Conservation (phyloP, 2,797 vertebrate species). For the Pachyuromys duprasi region DNA sequence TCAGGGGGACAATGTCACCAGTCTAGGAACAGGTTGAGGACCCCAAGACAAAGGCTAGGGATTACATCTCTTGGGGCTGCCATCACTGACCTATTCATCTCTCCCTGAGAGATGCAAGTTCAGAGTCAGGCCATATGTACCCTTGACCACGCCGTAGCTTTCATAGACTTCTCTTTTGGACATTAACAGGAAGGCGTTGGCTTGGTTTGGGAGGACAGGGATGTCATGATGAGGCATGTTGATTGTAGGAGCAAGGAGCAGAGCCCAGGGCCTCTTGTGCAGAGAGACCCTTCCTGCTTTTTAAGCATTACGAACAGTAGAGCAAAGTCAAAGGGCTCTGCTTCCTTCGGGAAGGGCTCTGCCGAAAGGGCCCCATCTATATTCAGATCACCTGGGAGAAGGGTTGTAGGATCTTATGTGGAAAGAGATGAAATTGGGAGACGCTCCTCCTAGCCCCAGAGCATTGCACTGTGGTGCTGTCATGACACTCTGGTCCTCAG, state of each 20-base stretch:
- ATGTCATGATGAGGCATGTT: too few relatives aligned
- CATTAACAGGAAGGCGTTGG: background rate
- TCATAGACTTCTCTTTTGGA: background rate
- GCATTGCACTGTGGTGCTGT: background rate
- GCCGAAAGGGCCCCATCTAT: background rate
- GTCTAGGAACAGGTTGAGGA: background rate
- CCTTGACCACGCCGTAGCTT: background rate
- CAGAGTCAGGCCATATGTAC: background rate
- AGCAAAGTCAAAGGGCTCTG: background rate
- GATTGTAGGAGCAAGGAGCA: background rate
- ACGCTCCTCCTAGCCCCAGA: background rate
- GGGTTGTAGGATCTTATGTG: background rate
- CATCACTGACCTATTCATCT: fast-evolving
- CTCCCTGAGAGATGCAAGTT: background rate
- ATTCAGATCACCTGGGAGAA: background rate
- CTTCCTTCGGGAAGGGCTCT: background rate
- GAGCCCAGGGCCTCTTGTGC: background rate
- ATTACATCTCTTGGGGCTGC: background rate
- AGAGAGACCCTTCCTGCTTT: background rate
- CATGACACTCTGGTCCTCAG: background rate
- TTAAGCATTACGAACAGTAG: background rate
- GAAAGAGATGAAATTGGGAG: background rate
- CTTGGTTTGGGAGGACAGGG: background rate
- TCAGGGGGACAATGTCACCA: background rate
- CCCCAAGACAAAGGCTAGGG: background rate